A percentile compares a stretch with the other conserved stretches of the same genome.
phyloP scores from a whole-genome alignment of 2,888 invertebrate species.

The Rotaria sp. region DNA sequence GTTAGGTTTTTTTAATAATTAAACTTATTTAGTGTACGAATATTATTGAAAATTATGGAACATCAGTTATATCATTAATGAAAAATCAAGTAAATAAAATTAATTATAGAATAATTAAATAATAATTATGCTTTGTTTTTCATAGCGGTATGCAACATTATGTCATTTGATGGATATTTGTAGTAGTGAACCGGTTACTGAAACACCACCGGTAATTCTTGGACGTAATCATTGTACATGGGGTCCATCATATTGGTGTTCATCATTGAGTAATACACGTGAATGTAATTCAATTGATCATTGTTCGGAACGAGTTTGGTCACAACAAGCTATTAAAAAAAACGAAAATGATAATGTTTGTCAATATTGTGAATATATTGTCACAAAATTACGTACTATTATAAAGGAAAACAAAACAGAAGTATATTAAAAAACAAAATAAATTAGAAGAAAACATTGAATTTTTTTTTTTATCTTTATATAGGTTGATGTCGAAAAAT shows the following conservation, averaged over 20 bases:
- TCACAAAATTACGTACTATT: not conserved
- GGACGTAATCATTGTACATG: not conserved
- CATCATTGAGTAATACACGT: constrained; percentile 4
- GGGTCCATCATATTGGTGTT: constrained; percentile 28
- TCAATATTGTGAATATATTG: not conserved
- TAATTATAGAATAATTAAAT: not conserved
- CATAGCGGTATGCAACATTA: not conserved
- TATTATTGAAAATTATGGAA: not conserved
- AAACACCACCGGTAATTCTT: not conserved
- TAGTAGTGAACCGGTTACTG: too few species aligned
- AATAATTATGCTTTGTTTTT: not conserved
- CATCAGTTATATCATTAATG: not conserved
- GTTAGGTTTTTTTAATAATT: not conserved
- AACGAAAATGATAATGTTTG: constrained; percentile 1
- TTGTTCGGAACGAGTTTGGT: constrained; percentile 1
- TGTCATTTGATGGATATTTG: not conserved
- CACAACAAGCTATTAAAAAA: not conserved
- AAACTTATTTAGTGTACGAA: not conserved
- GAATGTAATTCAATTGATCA: not conserved
- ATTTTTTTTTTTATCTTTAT: not conserved
- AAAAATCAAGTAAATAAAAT: not conserved
- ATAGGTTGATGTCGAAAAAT: not conserved
- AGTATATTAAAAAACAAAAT: not conserved
- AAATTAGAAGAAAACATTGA: not conserved
- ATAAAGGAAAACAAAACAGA: not conserved